Percentiles rank a stretch among this genome's conserved stretches.
These are phyloP conservation scores for Clostera curtula DNA, from an alignment of 2,888 invertebrate genomes.

Conservation along the genomic window DNA sequence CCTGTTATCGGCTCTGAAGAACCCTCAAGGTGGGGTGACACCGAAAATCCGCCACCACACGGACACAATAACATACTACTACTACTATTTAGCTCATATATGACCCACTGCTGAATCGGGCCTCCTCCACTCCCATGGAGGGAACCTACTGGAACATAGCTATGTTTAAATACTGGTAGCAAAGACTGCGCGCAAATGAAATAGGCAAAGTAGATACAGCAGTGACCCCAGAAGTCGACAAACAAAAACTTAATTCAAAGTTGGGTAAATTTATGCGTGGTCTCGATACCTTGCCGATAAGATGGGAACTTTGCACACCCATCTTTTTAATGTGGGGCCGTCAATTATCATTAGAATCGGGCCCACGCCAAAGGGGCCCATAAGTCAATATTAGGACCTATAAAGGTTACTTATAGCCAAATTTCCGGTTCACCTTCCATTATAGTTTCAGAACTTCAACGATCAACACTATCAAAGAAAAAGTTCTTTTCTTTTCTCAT, in stretches of 20 bases:
- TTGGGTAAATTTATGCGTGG: conserved; percentile 20
- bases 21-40: no score
- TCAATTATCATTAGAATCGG: conserved; percentile 65
- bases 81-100: no score
- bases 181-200: no score
- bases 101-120: no score
- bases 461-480: no score
- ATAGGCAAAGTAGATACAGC: no score
- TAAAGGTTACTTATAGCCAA: conserved; percentile 67
- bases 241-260: conserved; percentile 28
- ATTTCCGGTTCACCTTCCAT: conserved; percentile 37
- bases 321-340: conserved; percentile 57
- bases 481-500: no score
- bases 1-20: no score
- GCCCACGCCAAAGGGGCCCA: conserved; percentile 38
- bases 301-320: conserved; percentile 55
- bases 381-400: conserved; percentile 68
- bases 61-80: no score
- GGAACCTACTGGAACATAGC: conserved; percentile 14
- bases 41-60: no score
- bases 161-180: no score
- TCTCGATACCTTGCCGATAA: conserved; percentile 33
- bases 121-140: conserved; percentile 9
- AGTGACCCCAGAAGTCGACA: conserved; percentile 24
- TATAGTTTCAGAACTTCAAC: no score